Conservation (phyloP, 2,888 invertebrate genomes). For the Hydropsyche betteni region DNA sequence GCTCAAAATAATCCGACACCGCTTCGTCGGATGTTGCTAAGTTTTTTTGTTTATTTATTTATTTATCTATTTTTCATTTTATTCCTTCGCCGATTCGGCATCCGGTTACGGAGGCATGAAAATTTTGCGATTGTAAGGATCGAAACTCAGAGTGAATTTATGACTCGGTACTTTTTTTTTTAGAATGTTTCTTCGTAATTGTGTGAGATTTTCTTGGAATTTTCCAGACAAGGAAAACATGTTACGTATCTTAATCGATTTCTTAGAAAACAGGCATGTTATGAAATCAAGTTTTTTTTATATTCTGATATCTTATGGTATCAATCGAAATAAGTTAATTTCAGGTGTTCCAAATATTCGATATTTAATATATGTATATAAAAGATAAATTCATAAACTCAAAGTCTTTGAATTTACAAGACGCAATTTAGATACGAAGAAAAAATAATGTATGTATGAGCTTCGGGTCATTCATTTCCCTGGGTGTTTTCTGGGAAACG, state of each 20-base stretch:
- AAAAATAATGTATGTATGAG: slow-evolving; percentile 13
- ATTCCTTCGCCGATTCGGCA: slow-evolving; percentile 3
- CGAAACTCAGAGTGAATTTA: neutral
- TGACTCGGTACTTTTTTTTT: no score
- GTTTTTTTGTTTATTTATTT: slow-evolving; percentile 4
- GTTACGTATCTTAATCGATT: neutral
- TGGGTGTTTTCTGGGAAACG: slow-evolving; percentile 19
- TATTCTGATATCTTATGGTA: no score
- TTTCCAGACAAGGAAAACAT: neutral
- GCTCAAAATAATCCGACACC: slow-evolving; percentile 10
- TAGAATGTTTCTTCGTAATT: neutral
- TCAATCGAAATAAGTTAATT: no score
- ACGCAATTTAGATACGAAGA: no score
- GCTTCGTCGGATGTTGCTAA: slow-evolving; percentile 4
- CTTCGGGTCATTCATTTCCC: slow-evolving; percentile 30
- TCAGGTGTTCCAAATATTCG: no score
- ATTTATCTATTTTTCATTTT: slow-evolving; percentile 8
- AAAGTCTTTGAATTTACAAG: no score
- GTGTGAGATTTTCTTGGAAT: slow-evolving; percentile 2
- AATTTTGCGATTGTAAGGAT: neutral
- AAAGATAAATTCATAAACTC: no score
- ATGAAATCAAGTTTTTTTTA: no score
- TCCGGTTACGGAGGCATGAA: neutral
- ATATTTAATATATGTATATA: no score
- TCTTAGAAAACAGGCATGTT: no score